Conservation (phyloP, 2,113 vertebrate species). For the Chionomys nivalis region DNA sequence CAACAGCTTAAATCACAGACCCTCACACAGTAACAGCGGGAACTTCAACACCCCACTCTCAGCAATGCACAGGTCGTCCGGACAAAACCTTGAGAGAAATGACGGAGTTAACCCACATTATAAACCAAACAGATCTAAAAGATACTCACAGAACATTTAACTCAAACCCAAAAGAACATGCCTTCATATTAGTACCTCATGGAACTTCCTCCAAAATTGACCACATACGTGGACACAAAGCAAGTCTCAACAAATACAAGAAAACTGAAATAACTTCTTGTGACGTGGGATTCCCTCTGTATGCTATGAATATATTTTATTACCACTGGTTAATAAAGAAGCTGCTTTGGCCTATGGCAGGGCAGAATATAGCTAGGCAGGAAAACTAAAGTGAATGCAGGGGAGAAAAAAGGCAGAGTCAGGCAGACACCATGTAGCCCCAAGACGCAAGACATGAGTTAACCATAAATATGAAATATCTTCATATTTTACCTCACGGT, state of each 20-base stretch:
- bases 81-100: background rate
- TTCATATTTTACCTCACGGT: too few species aligned
- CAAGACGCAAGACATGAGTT: too few species aligned
- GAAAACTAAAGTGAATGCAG: too few species aligned
- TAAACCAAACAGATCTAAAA: background rate
- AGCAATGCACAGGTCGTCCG: background rate
- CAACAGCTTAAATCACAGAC: background rate
- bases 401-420: too few species aligned
- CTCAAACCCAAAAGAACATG: background rate
- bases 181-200: background rate
- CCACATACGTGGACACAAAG: background rate
- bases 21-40: too few species aligned
- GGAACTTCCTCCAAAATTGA: background rate
- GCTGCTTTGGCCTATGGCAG: too few species aligned
- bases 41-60: background rate
- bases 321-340: too few species aligned
- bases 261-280: background rate
- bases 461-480: too few species aligned
- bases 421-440: too few species aligned
- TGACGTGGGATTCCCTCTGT: too few species aligned
- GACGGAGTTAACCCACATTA: background rate
- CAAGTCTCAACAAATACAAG: background rate
- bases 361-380: too few species aligned
- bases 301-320: too few species aligned
- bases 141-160: background rate